Conservation (phyloP, 2,888 invertebrate genomes). For the Achlya flavicornis region DNA sequence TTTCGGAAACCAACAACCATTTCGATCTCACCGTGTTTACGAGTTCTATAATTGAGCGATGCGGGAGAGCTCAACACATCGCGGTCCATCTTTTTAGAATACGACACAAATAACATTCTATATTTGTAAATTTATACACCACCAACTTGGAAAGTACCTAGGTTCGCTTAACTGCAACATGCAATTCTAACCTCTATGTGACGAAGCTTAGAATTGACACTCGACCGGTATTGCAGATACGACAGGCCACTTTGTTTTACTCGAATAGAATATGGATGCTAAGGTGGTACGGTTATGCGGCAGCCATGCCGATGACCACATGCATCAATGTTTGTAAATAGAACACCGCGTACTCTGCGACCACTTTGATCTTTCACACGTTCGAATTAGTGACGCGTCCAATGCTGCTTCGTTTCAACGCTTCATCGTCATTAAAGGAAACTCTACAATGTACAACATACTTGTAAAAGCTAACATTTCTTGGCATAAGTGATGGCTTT, state of each 20-base stretch:
- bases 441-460: slow-evolving; percentile 47
- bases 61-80: slow-evolving; percentile 84
- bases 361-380: slow-evolving; percentile 57
- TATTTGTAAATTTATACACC: slow-evolving; percentile 81
- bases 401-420: slow-evolving; percentile 48
- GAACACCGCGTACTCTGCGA: slow-evolving; percentile 67
- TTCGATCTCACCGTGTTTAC: slow-evolving; percentile 64
- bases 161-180: slow-evolving; percentile 38
- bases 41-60: slow-evolving; percentile 82
- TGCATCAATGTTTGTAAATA: slow-evolving; percentile 84
- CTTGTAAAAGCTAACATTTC: slow-evolving; percentile 30
- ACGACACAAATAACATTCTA: slow-evolving; percentile 84
- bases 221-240: slow-evolving; percentile 33
- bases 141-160: slow-evolving; percentile 69
- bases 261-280: slow-evolving; percentile 68
- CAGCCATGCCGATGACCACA: slow-evolving; percentile 83
- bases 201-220: slow-evolving; percentile 40
- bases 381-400: slow-evolving; percentile 49
- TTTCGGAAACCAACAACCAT: slow-evolving; percentile 52
- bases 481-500: slow-evolving; percentile 25
- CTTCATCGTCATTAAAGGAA: slow-evolving; percentile 34
- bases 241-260: slow-evolving; percentile 60
- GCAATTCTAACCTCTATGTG: slow-evolving; percentile 54
- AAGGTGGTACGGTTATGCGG: slow-evolving; percentile 79
- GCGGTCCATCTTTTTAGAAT: slow-evolving; percentile 84